Evolutionary conservation across 2,888 invertebrate genomes (phyloP).

Genomic region (Spisula solida): DNA sequence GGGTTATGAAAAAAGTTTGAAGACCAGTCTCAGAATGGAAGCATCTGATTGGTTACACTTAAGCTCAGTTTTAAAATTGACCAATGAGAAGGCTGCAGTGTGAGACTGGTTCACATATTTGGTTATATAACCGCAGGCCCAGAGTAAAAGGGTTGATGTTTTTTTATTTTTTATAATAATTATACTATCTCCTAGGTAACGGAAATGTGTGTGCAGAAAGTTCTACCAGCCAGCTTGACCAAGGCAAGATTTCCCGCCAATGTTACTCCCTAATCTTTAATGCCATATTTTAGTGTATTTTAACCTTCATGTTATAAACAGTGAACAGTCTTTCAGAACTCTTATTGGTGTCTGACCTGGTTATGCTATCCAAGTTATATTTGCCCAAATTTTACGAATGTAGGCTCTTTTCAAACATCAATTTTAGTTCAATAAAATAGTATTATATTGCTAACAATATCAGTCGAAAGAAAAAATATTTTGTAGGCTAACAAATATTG

Average conservation of each 20-base stretch:
- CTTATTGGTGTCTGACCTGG: too few species aligned
- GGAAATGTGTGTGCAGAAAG: slow-evolving; percentile 52
- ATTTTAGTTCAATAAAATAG: too few species aligned
- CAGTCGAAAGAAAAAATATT: too few species aligned
- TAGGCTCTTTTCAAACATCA: too few species aligned
- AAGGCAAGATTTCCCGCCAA: slow-evolving; percentile 53
- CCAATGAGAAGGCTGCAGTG: not conserved
- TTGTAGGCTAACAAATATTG: too few species aligned
- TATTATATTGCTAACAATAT: too few species aligned
- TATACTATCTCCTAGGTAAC: slow-evolving; percentile 31
- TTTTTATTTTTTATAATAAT: not conserved
- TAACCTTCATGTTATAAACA: slow-evolving; percentile 20
- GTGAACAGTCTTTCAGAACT: not conserved
- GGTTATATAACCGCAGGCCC: not conserved
- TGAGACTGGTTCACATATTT: not conserved
- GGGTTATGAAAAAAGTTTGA: not conserved
- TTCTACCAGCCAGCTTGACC: slow-evolving; percentile 36
- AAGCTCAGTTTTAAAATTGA: not conserved
- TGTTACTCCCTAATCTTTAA: not conserved
- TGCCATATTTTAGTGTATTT: slow-evolving; percentile 24
- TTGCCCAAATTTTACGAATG: too few species aligned
- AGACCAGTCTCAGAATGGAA: not conserved
- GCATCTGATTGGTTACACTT: slow-evolving; percentile 4
- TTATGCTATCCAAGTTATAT: too few species aligned
- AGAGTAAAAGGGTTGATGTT: not conserved